Evolutionary conservation across 2,113 vertebrate species (phyloP), one percentile per base, ranked within the genome.

Genomic region (Helogale parvula): DNA sequence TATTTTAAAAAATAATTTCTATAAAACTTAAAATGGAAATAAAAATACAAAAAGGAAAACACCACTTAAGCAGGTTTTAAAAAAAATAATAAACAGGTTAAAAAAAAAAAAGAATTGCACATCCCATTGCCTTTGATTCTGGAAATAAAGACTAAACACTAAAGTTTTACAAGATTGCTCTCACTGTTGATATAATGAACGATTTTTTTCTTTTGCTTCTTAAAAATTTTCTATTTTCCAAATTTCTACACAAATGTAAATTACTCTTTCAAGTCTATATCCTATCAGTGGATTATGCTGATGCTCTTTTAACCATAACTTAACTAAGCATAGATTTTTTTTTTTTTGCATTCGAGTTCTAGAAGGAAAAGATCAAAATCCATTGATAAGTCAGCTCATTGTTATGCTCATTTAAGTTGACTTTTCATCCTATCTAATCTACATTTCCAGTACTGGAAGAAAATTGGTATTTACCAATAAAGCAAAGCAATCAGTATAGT

Each of bases 1-100:
- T 68, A 50, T 76, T 87, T 79, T 94, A 11, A 47, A 47, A 47
- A 47, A 66, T 21, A 47, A 92, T 38, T 91, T 93, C 72, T 83
- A 50, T 90, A 87, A 83, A 93, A 80, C 84, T 96, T 65, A 85
- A 97, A 90, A n/a, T 80, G 33, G 15, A 93, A 97, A 71, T 81
- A 90, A 71, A 12, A 95, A 92, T 52, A 71, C 6, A 81, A 31
- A 60, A 92, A 76, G 33, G 21, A 96, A 96, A 95, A 93, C 21
- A 92, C 3, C 25, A 74, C 1, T 33, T 65, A 65, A 92, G 33
- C 2, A 81, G 65, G 19, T 45, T 65, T 35, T 17, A 21, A n/a
- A 71, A 69, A 52, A n/a, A 0, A 68, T 33, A 0, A 68, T 33
- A 63, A 92, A 15, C 5, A 25, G 17, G 38, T 85, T 95, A 50